Evolutionary conservation across 2,888 invertebrate genomes (phyloP).

Genomic region (Stenodera caucasica): DNA sequence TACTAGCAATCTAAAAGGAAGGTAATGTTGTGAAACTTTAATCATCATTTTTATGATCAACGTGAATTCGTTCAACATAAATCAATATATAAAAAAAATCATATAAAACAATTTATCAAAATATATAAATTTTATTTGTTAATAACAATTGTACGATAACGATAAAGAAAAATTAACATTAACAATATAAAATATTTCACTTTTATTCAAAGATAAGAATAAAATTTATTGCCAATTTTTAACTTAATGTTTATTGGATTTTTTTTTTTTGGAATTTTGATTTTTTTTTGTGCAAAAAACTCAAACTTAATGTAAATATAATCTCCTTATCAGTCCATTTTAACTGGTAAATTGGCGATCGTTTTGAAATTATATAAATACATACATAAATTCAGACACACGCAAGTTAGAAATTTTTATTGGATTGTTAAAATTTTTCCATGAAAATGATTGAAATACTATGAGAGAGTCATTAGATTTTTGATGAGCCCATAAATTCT

Average conservation of each 20-base stretch:
- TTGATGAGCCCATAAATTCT: slow-evolving; percentile 17
- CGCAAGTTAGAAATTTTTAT: slow-evolving; percentile 23
- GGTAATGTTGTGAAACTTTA: slow-evolving; percentile 9
- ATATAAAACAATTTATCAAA: neutral
- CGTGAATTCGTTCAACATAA: slow-evolving; percentile 8
- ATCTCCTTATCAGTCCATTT: slow-evolving; percentile 1
- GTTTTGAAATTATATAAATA: neutral
- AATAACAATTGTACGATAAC: slow-evolving; percentile 7
- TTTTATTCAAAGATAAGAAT: neutral
- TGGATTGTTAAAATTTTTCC: slow-evolving; percentile 20
- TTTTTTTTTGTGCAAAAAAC: neutral
- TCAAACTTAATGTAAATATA: neutral
- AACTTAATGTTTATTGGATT: slow-evolving; percentile 5
- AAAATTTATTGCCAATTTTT: slow-evolving; percentile 9
- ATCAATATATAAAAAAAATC: slow-evolving; percentile 6
- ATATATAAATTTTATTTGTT: neutral
- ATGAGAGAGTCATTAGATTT: slow-evolving; percentile 18
- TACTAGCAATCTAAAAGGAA: slow-evolving; percentile 8
- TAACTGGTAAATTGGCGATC: neutral
- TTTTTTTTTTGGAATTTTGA: neutral
- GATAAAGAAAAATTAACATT: neutral
- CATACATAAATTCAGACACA: neutral
- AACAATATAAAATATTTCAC: neutral
- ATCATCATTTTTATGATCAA: slow-evolving; percentile 9
- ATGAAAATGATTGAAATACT: slow-evolving; percentile 20